phyloP scores from a whole-genome alignment of 2,888 invertebrate species.

The Tenthredo distinguenda region DNA sequence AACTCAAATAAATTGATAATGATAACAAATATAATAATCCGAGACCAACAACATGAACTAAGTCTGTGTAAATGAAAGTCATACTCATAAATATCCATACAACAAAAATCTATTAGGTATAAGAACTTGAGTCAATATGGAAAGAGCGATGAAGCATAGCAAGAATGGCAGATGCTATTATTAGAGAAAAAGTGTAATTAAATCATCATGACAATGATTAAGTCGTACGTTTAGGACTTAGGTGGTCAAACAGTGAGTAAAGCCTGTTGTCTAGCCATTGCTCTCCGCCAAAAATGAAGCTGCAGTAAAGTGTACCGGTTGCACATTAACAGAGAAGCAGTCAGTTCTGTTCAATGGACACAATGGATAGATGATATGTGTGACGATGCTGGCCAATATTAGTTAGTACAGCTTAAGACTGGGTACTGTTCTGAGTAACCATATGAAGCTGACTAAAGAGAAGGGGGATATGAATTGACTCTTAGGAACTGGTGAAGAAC shows the following conservation, averaged over 20 bases:
- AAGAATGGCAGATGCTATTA: background rate
- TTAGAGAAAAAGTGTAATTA: background rate
- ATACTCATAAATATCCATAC: background rate
- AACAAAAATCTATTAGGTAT: slow-evolving; percentile 8
- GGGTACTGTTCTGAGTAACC: slow-evolving; percentile 5
- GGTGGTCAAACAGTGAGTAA: slow-evolving; percentile 34
- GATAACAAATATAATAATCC: slow-evolving; percentile 21
- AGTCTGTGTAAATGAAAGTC: background rate
- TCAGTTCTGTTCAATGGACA: slow-evolving; percentile 30
- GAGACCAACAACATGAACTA: background rate
- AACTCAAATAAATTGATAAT: slow-evolving; percentile 10
- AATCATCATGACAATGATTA: slow-evolving; percentile 27
- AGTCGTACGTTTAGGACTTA: background rate
- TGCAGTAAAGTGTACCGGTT: background rate
- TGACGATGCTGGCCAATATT: slow-evolving; percentile 36
- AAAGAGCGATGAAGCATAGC: background rate
- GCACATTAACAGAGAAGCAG: slow-evolving; percentile 13
- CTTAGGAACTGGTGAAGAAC: slow-evolving; percentile 18
- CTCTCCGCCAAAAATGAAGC: background rate
- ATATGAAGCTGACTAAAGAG: slow-evolving; percentile 8
- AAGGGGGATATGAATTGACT: slow-evolving; percentile 23
- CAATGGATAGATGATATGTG: slow-evolving; percentile 24
- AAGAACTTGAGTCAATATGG: slow-evolving; percentile 14
- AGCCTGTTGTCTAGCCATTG: background rate
- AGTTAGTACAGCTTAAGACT: background rate